Conservation (phyloP, 1,140 invertebrate species). For the Littorina saxatilis region DNA sequence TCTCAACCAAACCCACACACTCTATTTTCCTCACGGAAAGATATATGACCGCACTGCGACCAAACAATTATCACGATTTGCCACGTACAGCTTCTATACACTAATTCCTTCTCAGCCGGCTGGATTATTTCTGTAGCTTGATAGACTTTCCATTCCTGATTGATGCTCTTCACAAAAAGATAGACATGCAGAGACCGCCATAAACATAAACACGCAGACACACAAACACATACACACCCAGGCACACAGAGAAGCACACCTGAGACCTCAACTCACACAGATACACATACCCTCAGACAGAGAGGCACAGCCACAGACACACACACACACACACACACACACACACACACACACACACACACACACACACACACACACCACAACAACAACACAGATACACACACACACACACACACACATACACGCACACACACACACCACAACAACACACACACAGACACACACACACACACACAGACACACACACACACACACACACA, state of each 20-base stretch:
- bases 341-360: constrained; percentile 12
- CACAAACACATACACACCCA: neutral
- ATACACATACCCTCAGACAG: neutral
- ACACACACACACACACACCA: constrained; percentile 8
- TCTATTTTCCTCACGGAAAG: too few species aligned
- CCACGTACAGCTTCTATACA: too few species aligned
- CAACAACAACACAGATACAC: neutral
- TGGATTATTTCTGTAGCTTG: too few species aligned
- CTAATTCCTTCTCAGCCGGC: too few species aligned
- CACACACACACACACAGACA: constrained; percentile 8
- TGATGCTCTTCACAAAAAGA: too few species aligned
- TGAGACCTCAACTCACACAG: neutral
- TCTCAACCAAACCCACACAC: too few species aligned
- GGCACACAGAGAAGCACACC: neutral
- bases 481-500: neutral
- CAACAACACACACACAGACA: neutral
- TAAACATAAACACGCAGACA: neutral
- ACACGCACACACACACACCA: neutral
- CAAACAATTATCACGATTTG: too few species aligned
- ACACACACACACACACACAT: neutral
- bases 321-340: neutral
- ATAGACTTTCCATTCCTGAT: too few species aligned
- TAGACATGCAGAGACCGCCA: too few species aligned
- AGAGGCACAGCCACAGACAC: neutral
- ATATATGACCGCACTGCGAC: too few species aligned